Base-by-base conservation (phyloP, 2,113 vertebrate genomes). In the Corythoichthys intestinalis region DNA sequence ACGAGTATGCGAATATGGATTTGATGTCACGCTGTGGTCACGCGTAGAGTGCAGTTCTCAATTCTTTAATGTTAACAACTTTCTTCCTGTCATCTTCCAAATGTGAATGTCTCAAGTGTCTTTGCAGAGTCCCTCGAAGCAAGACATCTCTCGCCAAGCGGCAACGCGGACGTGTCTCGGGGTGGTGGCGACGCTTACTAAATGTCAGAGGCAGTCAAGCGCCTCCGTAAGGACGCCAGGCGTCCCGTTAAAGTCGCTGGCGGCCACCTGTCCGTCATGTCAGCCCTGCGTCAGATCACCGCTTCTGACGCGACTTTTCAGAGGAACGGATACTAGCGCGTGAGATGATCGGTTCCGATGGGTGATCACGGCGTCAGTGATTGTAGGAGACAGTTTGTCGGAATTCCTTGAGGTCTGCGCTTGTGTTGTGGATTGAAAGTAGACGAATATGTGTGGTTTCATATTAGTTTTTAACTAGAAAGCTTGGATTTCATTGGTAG, bases 151-250 rank as follows among this genome's bases (percentile, higher is more conserved):
- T 38, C 17, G 75, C 70, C 70, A 58, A 15, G 62, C 60, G 44
- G 34, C 46, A 54, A 44, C 74, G 65, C 38, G 4, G 20, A 63
- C 12, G 59, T 63, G 77, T 77, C 74, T 82, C 14, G 65, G 80
- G 77, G 79, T 86, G 52, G 65, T 65, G 69, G 61, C 41, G 17
- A 78, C 49, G 82, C 74, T 87, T 76, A 77, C 74, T 77, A 89
- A 91, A 92, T 91, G 90, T 90, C 91, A 91, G 80, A 83, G 76
- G 79, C 81, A 75, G 78, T 89, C 82, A 76, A 85, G 83, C 84
- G 69, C 74, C 71, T 81, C 73, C 17, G 44, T 70, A 73, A 81
- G 81, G 86, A 90, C 85, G 83, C 79, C 78, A 80, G 70, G 61
- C 67, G 71, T 87, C 89, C 72, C 77, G 54, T 57, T 70, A 86